Evolutionary conservation across 2,888 invertebrate species (phyloP), one percentile per base, ranked within the genome.

Genomic region (Drosophila paracracens): DNA sequence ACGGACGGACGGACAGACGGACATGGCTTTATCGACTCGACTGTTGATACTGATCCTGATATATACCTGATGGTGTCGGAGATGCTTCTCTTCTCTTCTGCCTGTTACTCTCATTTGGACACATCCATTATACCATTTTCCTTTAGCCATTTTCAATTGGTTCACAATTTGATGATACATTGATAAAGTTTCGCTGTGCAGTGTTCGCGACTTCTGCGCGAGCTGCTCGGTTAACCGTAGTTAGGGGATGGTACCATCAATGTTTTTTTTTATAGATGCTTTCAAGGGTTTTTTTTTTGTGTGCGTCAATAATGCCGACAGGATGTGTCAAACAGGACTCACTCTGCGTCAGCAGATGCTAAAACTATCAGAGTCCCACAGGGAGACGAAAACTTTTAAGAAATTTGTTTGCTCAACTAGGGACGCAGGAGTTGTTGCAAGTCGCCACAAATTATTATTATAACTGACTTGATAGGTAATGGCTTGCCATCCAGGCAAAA

Each of bases 241-340:
- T 18, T 2, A 13, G 10, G 11, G 7, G 16, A 21, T 1, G 29
- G 31, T 13, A 18, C 7, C 29, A 62, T 27, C 43, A 56, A 29
- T 57, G 70, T 76, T 70, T 69, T 62, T 62, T 36, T 54, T 33
- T 51, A 38, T n/a, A 56, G 56, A 64, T 56, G 51, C 43, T 29
- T 38, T 21, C 56, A 80, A 82, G 2, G 4, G 46, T 59, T 81
- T 74, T 81, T 74, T n/a, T 10, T 80, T 51, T 36, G 63, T 59
- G 63, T 43, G 60, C 64, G 18, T 38, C 81, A 65, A 43, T 63
- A 70, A 65, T 50, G 85, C 48, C 66, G 78, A 83, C 84, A 83
- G 83, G 87, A 87, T 74, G 75, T 83, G 88, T 83, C 84, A 75
- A 83, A 72, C 78, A 65, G 76, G 76, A 70, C 76, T 69, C 60